Evolutionary conservation across 2,113 vertebrate genomes (phyloP), one percentile per base, ranked within the genome.

Genomic region (Redunca redunca): DNA sequence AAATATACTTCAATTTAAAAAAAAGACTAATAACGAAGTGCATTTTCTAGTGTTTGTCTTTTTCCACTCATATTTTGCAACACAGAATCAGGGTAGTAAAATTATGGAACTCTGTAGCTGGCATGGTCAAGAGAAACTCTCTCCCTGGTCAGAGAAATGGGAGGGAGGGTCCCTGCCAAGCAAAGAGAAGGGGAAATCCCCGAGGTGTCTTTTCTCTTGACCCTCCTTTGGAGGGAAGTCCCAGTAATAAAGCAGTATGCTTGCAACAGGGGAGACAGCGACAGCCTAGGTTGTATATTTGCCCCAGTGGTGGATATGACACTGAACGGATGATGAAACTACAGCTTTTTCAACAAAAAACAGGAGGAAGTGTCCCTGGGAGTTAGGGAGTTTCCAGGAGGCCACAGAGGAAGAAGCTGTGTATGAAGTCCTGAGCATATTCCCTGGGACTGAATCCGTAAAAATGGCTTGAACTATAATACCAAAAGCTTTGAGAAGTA

Each of bases 381-480:
- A 88, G 50, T 23, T 57, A 71, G n/a, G 57, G 80, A 48, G 10
- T 36, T 64, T 36, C 48, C 58, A 33, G n/a, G 55, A 71, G 58
- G 46, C 57, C 30, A 71, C 50, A 91, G 17, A 89, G 25, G 26
- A 91, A 6, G 7, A 57, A 28, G 15, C n/a, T 52, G 2, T 52
- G 21, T 28, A 46, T 36, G n/a, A 62, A 82, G 87, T 9, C 36
- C 82, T 91, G 52, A 53, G 36, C 15, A 50, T 62, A 40, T 36
- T 33, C 7, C 11, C 10, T 3, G 3, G 52, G 26, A 46, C 5
- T 4, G 7, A n/a, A 81, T 12, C 2, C 3, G 9, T 28, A 14
- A 55, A 83, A 16, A 64, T 64, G 48, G 77, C n/a, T 7, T 64
- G 23, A 86, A 85, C 26, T 28, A 50, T 43, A 89, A 88, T 30